Evolutionary conservation across 2,113 vertebrate species (phyloP), one percentile per base, ranked within the genome.

Genomic region (Eublepharis macularius): DNA sequence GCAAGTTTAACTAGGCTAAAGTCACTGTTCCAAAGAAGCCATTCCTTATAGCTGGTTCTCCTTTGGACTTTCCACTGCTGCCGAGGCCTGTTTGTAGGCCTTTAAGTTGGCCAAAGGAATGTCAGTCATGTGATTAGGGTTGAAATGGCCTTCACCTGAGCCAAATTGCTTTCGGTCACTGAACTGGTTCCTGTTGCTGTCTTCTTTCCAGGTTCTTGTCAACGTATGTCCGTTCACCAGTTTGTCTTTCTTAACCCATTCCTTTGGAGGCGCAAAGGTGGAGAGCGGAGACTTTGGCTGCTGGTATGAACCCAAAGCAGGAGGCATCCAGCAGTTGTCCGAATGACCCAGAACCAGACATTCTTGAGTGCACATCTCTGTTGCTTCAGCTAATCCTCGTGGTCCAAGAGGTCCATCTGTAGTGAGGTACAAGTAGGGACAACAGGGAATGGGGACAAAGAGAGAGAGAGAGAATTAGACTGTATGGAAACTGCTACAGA

Each of bases 321-420:
- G 98, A 43, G 99, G 99, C 99, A 99, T 99, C 99, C 99, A 99
- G 94, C 99, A 99, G 96, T 99, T 99, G 96, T 99, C 99, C 78
- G 99, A 99, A 91, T 99, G 99, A 92, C 99, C 99, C 89, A 99
- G 96, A 90, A 99, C 97, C 68, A 99, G 94, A 88, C 99, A 99
- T 95, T 99, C 99, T 93, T 99, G 99, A 91, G 99, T 99, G 92
- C 99, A 99, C 99, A 99, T 99, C 95, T 99, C 99, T 57, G 98
- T 98, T 54, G 99, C 99, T 95, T 99, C 99, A 91, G 98, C 98
- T 93, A 99, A 96, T 87, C 99, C 99, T 90, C 98, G 96, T 21
- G 98, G 98, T 65, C 99, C 99, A 91, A 99, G 95, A 77, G 98
- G 98, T 36, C 98, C 98, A 95, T 99, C 98, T 99, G 88, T 49